A percentile compares a stretch with the other conserved stretches of the same genome.
Evolutionary conservation across 2,797 vertebrate species (phyloP).

Genomic region (Macrochelys suwanniensis): DNA sequence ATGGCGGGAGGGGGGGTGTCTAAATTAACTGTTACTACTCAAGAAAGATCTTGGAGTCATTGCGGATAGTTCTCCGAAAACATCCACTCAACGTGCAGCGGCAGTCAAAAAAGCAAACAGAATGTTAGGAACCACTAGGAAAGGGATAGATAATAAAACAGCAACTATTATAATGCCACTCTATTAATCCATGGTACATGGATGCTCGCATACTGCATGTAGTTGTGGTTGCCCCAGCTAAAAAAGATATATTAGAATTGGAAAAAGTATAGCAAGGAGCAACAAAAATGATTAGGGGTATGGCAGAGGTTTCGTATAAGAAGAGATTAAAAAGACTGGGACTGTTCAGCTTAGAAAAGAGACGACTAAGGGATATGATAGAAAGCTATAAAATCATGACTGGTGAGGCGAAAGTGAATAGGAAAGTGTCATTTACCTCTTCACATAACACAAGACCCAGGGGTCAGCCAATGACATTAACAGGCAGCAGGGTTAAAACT

Average conservation of each 20-base stretch:
- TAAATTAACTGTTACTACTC: background rate
- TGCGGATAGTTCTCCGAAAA: background rate
- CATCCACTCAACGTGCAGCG: background rate
- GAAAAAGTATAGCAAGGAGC: background rate
- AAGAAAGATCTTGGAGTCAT: too few species aligned
- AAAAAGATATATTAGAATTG: background rate
- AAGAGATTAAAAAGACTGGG: background rate
- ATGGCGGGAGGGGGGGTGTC: background rate
- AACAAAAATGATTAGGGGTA: background rate
- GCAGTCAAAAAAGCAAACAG: background rate
- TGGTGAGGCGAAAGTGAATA: background rate
- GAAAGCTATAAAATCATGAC: background rate
- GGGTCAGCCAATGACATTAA: background rate
- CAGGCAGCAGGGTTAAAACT: background rate
- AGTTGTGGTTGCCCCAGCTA: background rate
- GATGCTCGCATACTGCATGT: background rate
- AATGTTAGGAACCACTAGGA: background rate
- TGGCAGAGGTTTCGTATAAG: background rate
- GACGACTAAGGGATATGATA: background rate
- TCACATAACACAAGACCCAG: background rate
- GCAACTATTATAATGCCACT: background rate
- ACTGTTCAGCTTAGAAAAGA: background rate
- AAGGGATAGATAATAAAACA: background rate
- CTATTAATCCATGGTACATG: background rate
- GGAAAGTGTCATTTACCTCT: background rate